Evolutionary conservation across 2,888 invertebrate species (phyloP).

Genomic region (Nomada fabriciana): DNA sequence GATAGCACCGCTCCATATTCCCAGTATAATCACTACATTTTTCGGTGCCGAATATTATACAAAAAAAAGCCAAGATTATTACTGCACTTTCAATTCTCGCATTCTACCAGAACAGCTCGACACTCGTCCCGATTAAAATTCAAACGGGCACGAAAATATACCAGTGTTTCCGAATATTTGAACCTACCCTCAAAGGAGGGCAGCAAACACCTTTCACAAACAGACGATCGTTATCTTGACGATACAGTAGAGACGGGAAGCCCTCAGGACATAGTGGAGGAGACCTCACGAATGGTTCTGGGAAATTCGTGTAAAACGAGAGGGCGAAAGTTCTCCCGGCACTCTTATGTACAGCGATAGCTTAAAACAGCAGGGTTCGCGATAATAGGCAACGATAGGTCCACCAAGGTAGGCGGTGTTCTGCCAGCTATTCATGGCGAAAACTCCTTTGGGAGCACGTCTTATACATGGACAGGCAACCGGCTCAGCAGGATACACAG

Average conservation of each 20-base stretch:
- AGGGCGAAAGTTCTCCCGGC: slow-evolving; percentile 60
- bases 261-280: slow-evolving; percentile 47
- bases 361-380: slow-evolving; percentile 79
- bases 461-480: slow-evolving; percentile 48
- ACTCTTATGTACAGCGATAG: slow-evolving; percentile 70
- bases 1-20: too few relatives aligned
- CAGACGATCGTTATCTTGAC: slow-evolving; percentile 75
- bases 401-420: slow-evolving; percentile 54
- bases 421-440: slow-evolving; percentile 56
- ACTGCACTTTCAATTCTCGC: too few relatives aligned
- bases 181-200: not conserved
- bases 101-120: too few relatives aligned
- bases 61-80: too few relatives aligned
- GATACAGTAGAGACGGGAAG: slow-evolving; percentile 67
- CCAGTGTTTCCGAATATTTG: not conserved
- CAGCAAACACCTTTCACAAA: slow-evolving; percentile 72
- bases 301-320: slow-evolving; percentile 46
- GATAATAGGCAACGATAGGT: slow-evolving; percentile 81
- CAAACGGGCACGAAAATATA: not conserved
- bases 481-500: slow-evolving; percentile 18
- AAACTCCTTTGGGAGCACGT: slow-evolving; percentile 59
- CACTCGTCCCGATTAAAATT: too few relatives aligned
- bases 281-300: slow-evolving; percentile 10
- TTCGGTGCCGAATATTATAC: too few relatives aligned
- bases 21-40: too few relatives aligned